Percentiles rank a stretch among this genome's conserved stretches.
Evolutionary conservation across 1,140 invertebrate genomes (phyloP).

Genomic region (Protaetia brevitarsis): DNA sequence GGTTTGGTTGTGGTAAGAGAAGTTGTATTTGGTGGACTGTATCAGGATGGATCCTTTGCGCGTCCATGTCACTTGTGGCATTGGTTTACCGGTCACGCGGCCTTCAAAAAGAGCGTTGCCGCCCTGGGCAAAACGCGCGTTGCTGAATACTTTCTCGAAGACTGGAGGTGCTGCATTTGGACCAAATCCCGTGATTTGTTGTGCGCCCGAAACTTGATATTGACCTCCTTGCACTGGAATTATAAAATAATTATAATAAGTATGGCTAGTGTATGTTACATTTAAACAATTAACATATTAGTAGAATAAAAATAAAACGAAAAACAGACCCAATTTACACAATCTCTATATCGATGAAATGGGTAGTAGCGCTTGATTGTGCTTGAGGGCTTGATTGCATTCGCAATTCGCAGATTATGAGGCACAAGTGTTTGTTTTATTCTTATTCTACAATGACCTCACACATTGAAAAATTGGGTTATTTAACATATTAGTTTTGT

Average conservation of each 20-base stretch:
- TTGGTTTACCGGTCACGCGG: constrained; percentile 84
- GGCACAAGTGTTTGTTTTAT: too few species aligned
- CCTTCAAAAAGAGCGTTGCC: constrained; percentile 92
- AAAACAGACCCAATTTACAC: too few species aligned
- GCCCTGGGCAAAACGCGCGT: constrained; percentile 89
- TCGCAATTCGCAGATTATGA: too few species aligned
- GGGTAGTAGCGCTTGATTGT: too few species aligned
- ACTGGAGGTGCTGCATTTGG: constrained; percentile 73
- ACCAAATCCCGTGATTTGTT: constrained; percentile 60
- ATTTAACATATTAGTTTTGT: too few species aligned
- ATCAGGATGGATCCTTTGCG: constrained; percentile 79
- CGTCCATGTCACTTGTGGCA: constrained; percentile 92
- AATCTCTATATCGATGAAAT: too few species aligned
- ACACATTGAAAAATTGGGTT: too few species aligned
- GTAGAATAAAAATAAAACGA: constrained; percentile 1
- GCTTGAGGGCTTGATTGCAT: too few species aligned
- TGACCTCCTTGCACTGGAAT: constrained; percentile 37
- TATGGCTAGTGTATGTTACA: too few species aligned
- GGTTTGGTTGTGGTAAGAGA: constrained; percentile 83
- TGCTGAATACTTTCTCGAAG: constrained; percentile 90
- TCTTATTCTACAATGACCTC: too few species aligned
- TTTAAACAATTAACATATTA: too few species aligned
- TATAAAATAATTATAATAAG: background rate
- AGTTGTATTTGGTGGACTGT: constrained; percentile 78
- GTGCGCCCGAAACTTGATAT: constrained; percentile 45